phyloP scores from a whole-genome alignment of 92 coral and sea anemone genomes.

The Actinernus sp. region DNA sequence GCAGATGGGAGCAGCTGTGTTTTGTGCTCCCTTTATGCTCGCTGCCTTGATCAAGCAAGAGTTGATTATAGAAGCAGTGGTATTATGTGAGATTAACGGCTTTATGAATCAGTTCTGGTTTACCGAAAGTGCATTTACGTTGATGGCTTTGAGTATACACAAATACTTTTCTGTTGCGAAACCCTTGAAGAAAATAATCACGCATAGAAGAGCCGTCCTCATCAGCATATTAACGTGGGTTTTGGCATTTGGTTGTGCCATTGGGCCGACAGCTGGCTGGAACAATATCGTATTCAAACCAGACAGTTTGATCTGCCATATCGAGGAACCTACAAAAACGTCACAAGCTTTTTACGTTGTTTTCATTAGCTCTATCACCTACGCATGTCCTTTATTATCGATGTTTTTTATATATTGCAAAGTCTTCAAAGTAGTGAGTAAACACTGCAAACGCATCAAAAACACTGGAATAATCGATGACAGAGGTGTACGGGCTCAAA shows the following conservation, averaged over 20 bases:
- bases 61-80: slow-evolving; percentile 61
- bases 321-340: slow-evolving; percentile 32
- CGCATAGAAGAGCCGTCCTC: slow-evolving; percentile 51
- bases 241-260: slow-evolving; percentile 46
- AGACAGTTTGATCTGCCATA: slow-evolving; percentile 50
- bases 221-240: slow-evolving; percentile 59
- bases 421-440: slow-evolving; percentile 48
- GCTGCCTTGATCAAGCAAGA: slow-evolving; percentile 46
- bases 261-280: slow-evolving; percentile 82
- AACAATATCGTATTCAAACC: slow-evolving; percentile 39
- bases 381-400: slow-evolving; percentile 44
- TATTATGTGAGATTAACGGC: slow-evolving; percentile 76
- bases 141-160: slow-evolving; percentile 78
- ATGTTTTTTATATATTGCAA: slow-evolving; percentile 46
- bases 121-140: slow-evolving; percentile 69
- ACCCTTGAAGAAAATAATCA: slow-evolving; percentile 78
- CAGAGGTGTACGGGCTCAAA: slow-evolving; percentile 80
- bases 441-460: slow-evolving; percentile 68
- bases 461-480: slow-evolving; percentile 80
- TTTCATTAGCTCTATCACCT: slow-evolving; percentile 39
- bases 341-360: slow-evolving; percentile 31
- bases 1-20: slow-evolving; percentile 50
- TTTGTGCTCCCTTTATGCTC: slow-evolving; percentile 67
- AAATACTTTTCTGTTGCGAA: slow-evolving; percentile 81
- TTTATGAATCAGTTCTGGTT: slow-evolving; percentile 79